Conservation (phyloP, 2,888 invertebrate genomes). For the Polyploca ridens region DNA sequence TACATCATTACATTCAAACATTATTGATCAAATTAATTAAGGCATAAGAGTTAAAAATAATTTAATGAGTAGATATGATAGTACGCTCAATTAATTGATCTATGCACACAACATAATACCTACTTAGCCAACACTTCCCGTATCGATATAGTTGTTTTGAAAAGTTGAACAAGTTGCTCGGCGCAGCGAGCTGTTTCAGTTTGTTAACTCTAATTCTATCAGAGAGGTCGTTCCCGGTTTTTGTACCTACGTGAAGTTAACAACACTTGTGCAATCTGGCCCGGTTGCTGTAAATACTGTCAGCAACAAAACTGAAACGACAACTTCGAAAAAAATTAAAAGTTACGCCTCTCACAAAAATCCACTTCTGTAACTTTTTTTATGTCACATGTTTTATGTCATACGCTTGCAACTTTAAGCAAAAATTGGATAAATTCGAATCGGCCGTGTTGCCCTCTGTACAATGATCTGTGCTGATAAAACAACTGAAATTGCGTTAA, state of each 20-base stretch:
- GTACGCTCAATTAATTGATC: neutral
- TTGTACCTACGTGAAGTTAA: constrained; percentile 40
- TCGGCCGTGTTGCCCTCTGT: constrained; percentile 31
- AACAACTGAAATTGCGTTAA: constrained; percentile 37
- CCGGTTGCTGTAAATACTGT: constrained; percentile 30
- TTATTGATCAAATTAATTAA: neutral
- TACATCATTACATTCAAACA: neutral
- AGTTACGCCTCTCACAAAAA: constrained; percentile 9
- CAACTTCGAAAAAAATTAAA: constrained; percentile 2
- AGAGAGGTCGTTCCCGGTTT: constrained; percentile 47
- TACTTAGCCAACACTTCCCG: constrained; percentile 19
- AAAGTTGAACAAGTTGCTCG: constrained; percentile 50
- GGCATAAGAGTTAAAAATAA: neutral
- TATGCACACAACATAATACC: constrained; percentile 1
- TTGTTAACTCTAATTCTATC: constrained; percentile 59
- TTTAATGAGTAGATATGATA: neutral
- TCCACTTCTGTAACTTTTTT: neutral
- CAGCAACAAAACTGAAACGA: constrained; percentile 25
- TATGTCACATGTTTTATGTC: neutral
- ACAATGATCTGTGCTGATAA: constrained; percentile 32
- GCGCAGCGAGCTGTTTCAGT: constrained; percentile 45
- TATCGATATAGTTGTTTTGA: constrained; percentile 32
- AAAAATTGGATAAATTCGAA: neutral
- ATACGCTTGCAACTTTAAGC: constrained; percentile 1
- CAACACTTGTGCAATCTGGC: constrained; percentile 38